Evolutionary conservation across 2,113 vertebrate species (phyloP).

Genomic region (Aegotheles bennettii): DNA sequence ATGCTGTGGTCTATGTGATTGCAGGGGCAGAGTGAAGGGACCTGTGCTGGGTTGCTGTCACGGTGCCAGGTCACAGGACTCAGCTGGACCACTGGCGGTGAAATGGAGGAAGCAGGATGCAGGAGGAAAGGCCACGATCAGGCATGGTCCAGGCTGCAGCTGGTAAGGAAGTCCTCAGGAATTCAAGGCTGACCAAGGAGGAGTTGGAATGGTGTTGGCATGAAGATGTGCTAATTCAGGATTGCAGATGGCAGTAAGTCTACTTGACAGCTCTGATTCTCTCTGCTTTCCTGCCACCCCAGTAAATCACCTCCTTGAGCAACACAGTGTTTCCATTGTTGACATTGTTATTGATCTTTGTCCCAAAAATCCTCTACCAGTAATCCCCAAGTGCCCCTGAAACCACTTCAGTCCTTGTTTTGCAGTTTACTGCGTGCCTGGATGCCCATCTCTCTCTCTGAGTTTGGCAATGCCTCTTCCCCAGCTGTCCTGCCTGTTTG

Average conservation of each 20-base stretch:
- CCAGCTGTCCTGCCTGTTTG: not conserved
- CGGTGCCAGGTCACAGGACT: not conserved
- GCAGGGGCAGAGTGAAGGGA: not conserved
- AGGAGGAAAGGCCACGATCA: not conserved
- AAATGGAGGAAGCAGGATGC: not conserved
- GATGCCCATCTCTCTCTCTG: not conserved
- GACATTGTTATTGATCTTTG: not conserved
- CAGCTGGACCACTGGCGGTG: not conserved
- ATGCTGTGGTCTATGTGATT: not conserved
- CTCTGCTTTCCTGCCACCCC: not conserved
- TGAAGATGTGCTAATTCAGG: not conserved
- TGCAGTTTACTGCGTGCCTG: not conserved
- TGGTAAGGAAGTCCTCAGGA: not conserved
- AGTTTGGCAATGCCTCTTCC: not conserved
- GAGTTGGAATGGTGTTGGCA: not conserved
- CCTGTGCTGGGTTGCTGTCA: not conserved
- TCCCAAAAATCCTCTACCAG: not conserved
- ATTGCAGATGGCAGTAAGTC: not conserved
- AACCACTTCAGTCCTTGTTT: not conserved
- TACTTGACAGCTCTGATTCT: not conserved
- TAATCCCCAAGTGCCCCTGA: not conserved
- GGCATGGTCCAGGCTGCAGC: not conserved
- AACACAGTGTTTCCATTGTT: not conserved
- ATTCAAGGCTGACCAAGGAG: not conserved
- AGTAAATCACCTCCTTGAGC: not conserved